Percentiles rank a stretch among this genome's conserved stretches.
phyloP scores from a whole-genome alignment of 2,797 vertebrate species.

The Tachyglossus aculeatus region DNA sequence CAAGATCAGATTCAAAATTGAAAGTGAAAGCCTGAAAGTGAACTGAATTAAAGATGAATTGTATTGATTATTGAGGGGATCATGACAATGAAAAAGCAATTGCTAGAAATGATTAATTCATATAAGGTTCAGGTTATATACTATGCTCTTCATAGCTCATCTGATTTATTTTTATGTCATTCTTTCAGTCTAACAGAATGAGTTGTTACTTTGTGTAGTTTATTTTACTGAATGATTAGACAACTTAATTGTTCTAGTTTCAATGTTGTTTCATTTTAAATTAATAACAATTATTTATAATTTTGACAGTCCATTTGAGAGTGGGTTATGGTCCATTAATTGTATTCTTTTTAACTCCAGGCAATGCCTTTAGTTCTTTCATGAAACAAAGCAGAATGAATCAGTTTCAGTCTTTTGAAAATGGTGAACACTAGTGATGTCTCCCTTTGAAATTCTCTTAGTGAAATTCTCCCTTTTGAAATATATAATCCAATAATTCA shows the following conservation, averaged over 20 bases:
- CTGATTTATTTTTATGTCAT: conserved; percentile 34
- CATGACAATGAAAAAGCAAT: too few relatives aligned
- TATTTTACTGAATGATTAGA: conserved; percentile 28
- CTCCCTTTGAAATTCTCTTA: too few relatives aligned
- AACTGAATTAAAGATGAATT: too few relatives aligned
- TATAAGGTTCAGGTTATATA: background rate
- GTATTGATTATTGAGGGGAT: too few relatives aligned
- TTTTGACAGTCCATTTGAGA: background rate
- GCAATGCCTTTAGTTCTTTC: conserved; percentile 9
- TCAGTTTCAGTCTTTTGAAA: conserved; percentile 34
- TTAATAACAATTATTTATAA: conserved; percentile 2
- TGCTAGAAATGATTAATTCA: too few relatives aligned
- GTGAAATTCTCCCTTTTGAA: background rate
- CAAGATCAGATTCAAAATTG: too few relatives aligned
- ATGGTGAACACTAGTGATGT: background rate
- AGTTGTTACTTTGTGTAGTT: conserved; percentile 15
- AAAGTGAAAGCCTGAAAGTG: too few relatives aligned
- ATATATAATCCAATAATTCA: background rate
- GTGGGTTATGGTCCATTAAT: background rate
- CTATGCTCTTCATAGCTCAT: background rate
- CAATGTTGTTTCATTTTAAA: conserved; percentile 29
- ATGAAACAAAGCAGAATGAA: background rate
- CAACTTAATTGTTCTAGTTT: conserved; percentile 1
- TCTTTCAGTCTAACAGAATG: conserved; percentile 8
- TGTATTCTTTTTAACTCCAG: conserved; percentile 8